Evolutionary conservation across 2,113 vertebrate species (phyloP).

Genomic region (Ochotona curzoniae): DNA sequence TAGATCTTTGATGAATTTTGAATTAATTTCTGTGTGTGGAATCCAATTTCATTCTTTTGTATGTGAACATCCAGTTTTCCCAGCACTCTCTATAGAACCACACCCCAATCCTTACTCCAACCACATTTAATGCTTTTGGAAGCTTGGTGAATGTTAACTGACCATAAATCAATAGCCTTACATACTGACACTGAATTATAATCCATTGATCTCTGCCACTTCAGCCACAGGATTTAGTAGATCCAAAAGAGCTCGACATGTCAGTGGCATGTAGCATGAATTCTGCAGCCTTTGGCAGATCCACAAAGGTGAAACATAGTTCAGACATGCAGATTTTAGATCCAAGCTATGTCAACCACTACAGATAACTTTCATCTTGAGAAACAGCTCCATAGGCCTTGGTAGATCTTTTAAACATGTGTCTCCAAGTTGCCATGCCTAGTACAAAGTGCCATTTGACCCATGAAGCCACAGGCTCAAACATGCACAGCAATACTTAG

Average conservation of each 20-base stretch:
- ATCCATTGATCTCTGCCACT: not conserved
- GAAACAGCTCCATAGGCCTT: not conserved
- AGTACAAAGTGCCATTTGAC: not conserved
- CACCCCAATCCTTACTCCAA: too few relatives aligned
- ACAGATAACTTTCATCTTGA: not conserved
- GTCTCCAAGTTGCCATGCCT: not conserved
- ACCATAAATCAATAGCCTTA: not conserved
- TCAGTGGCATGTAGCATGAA: not conserved
- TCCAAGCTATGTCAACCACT: not conserved
- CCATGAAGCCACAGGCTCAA: not conserved
- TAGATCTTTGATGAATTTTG: too few relatives aligned
- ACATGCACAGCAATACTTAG: not conserved
- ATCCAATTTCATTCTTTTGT: not conserved
- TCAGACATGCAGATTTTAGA: not conserved
- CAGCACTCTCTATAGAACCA: not conserved
- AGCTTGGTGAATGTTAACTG: not conserved
- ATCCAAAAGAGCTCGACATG: not conserved
- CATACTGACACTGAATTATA: not conserved
- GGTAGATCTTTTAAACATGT: not conserved
- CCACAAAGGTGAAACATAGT: not conserved
- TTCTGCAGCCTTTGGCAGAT: not conserved
- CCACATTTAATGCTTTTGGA: not conserved
- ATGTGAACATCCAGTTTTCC: not conserved
- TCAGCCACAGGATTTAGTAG: not conserved
- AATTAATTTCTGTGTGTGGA: too few relatives aligned